Evolutionary conservation across 2,113 vertebrate species (phyloP).

Genomic region (Centrocercus urophasianus): DNA sequence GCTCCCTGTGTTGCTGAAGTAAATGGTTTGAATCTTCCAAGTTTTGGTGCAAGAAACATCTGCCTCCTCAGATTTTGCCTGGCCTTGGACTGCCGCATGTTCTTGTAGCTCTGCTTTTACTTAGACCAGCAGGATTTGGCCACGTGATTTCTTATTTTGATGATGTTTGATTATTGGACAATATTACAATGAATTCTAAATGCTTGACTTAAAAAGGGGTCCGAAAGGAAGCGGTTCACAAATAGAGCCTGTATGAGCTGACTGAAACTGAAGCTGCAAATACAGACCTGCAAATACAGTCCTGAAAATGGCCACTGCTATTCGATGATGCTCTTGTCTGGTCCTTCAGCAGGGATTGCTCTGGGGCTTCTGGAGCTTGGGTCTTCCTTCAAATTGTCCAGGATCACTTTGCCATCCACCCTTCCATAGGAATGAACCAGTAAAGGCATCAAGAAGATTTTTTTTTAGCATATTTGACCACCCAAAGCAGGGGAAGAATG

Average conservation of each 20-base stretch:
- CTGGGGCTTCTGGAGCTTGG: not conserved
- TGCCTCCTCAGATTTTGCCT: not conserved
- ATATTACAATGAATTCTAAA: not conserved
- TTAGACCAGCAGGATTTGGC: not conserved
- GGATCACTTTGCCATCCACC: not conserved
- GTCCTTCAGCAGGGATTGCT: not conserved
- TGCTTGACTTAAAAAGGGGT: not conserved
- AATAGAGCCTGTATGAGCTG: rapidly evolving
- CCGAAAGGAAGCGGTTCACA: not conserved
- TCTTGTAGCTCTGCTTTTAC: not conserved
- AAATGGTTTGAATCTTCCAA: not conserved
- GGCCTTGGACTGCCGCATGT: not conserved
- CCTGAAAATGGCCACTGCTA: not conserved
- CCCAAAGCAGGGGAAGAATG: not conserved
- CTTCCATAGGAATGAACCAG: not conserved
- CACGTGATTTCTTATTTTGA: not conserved
- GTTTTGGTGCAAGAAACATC: not conserved
- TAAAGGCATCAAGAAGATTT: not conserved
- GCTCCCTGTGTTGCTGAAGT: not conserved
- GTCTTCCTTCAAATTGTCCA: not conserved
- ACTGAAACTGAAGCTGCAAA: not conserved
- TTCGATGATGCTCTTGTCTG: not conserved
- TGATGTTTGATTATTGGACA: not conserved
- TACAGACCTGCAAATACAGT: not conserved
- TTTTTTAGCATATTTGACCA: not conserved